A percentile compares a stretch with the other conserved stretches of the same genome.
phyloP scores from a whole-genome alignment of 2,888 invertebrate species.

The Ophion slaviceki region DNA sequence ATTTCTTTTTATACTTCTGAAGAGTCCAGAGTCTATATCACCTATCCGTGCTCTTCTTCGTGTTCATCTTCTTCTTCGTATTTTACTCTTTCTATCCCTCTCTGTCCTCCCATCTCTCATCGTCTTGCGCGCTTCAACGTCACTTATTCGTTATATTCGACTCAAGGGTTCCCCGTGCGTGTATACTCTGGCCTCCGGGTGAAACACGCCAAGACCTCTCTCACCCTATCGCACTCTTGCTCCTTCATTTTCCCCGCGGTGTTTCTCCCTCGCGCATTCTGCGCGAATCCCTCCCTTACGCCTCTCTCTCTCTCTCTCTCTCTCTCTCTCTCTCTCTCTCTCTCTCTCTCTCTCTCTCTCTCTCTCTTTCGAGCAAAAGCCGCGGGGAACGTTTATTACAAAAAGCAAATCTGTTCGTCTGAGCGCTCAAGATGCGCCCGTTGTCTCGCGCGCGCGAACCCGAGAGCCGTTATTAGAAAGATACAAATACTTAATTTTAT shows the following conservation, averaged over 20 bases:
- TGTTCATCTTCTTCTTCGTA: slow-evolving; percentile 66
- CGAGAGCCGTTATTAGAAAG: slow-evolving; percentile 77
- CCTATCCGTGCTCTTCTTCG: slow-evolving; percentile 51
- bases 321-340: too few species aligned
- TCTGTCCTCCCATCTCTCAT: slow-evolving; percentile 59
- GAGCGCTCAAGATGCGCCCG: slow-evolving; percentile 48
- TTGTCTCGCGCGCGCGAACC: slow-evolving; percentile 50
- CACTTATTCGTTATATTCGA: slow-evolving; percentile 55
- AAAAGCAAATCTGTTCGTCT: slow-evolving; percentile 66
- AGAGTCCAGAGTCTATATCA: slow-evolving; percentile 43
- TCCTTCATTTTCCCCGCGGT: slow-evolving; percentile 16
- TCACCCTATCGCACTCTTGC: slow-evolving; percentile 29
- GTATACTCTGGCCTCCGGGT: slow-evolving; percentile 40
- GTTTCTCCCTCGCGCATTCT: slow-evolving; percentile 17
- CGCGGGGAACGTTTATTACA: slow-evolving; percentile 67
- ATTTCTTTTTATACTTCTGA: slow-evolving; percentile 51
- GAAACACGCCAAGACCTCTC: slow-evolving; percentile 36
- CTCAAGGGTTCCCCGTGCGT: slow-evolving; percentile 8
- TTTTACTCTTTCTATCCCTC: slow-evolving; percentile 39
- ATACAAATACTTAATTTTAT: slow-evolving; percentile 81
- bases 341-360: neutral
- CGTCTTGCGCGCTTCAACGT: slow-evolving; percentile 52
- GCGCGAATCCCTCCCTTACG: slow-evolving; percentile 36
- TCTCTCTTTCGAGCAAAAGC: slow-evolving; percentile 13
- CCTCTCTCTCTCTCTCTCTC: neutral